phyloP scores from a whole-genome alignment of 2,797 vertebrate genomes.

The Uromys caudimaculatus region DNA sequence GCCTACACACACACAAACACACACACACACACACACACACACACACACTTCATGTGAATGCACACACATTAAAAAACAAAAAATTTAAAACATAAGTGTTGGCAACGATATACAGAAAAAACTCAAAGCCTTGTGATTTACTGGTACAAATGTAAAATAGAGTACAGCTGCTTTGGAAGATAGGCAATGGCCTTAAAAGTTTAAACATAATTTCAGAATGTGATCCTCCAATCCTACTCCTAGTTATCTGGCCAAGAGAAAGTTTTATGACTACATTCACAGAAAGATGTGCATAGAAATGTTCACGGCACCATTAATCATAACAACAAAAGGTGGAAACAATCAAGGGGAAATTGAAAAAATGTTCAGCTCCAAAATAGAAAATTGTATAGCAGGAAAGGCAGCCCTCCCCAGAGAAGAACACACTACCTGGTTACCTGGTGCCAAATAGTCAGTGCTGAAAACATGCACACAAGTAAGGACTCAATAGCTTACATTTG shows the following conservation, averaged over 20 bases:
- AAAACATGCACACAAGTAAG: background rate
- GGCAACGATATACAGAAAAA: background rate
- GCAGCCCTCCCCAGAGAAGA: background rate
- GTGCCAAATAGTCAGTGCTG: background rate
- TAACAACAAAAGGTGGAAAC: background rate
- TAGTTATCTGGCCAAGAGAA: conserved; percentile 6
- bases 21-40: background rate
- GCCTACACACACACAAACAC: background rate
- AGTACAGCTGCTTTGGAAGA: conserved; percentile 21
- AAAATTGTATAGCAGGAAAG: background rate
- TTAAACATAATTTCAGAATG: conserved; percentile 30
- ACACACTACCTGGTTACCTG: background rate
- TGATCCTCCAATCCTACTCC: background rate
- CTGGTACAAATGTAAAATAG: background rate
- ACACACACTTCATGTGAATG: background rate
- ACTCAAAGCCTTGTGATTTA: background rate
- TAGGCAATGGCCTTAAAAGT: conserved; percentile 25
- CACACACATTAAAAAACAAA: background rate
- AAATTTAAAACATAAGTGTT: background rate
- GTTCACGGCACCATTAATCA: background rate
- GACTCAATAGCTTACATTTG: background rate
- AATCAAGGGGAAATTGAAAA: background rate
- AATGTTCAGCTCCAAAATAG: background rate
- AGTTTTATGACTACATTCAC: background rate
- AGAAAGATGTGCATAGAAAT: background rate